These are phyloP conservation scores for Ormyrus pomaceus DNA, from an alignment of 2,888 invertebrate genomes.

Conservation along the genomic window DNA sequence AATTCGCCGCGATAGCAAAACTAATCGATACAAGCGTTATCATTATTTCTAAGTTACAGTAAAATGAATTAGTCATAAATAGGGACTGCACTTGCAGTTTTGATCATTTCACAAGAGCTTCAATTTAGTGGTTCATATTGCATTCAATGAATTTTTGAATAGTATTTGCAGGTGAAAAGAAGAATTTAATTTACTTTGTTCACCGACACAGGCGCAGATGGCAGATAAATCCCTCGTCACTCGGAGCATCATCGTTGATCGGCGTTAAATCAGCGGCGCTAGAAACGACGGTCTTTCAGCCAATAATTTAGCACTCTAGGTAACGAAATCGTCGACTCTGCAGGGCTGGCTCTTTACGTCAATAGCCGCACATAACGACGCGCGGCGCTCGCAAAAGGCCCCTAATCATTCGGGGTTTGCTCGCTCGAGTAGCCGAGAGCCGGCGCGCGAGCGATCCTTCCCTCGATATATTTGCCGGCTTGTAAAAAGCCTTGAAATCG, in stretches of 20 bases:
- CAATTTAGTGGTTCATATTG: too few relatives aligned
- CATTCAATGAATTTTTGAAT: too few relatives aligned
- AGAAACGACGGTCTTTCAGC: conserved; percentile 24
- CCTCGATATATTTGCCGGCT: conserved; percentile 18
- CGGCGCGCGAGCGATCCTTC: neutral
- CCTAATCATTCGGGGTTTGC: conserved; percentile 22
- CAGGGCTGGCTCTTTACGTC: too few relatives aligned
- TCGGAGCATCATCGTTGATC: conserved; percentile 4
- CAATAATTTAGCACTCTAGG: conserved; percentile 41
- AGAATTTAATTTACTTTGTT: neutral
- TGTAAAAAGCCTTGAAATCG: conserved; percentile 12
- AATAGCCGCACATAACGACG: too few relatives aligned
- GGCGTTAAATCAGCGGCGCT: conserved; percentile 39
- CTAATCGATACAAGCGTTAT: too few relatives aligned
- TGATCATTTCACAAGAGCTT: too few relatives aligned
- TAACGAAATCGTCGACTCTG: conserved; percentile 25
- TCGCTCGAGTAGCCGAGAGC: neutral
- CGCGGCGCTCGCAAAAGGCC: neutral
- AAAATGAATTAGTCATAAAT: too few relatives aligned
- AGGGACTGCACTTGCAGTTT: too few relatives aligned
- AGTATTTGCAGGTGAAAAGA: too few relatives aligned
- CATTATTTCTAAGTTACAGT: too few relatives aligned
- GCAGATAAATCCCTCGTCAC: conserved; percentile 2
- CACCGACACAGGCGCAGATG: conserved; percentile 3
- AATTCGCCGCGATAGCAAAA: conserved; percentile 3